These are phyloP conservation scores for Neostethus bicornis DNA, from an alignment of 2,797 vertebrate species.

Conservation along the genomic window DNA sequence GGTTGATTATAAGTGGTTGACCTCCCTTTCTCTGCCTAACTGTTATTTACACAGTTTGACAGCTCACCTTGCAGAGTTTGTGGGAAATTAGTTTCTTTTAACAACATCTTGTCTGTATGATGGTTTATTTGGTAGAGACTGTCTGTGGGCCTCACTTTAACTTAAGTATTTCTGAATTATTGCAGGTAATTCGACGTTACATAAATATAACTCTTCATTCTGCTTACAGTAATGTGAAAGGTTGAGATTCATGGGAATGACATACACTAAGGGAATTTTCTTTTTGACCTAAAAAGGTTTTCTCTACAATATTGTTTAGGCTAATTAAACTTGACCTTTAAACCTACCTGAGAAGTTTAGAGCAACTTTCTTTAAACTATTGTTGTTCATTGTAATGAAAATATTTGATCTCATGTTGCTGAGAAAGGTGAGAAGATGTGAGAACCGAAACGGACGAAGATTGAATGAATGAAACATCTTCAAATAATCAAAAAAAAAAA, in stretches of 20 bases:
- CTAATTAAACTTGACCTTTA: background rate
- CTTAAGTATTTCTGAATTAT: constrained; percentile 42
- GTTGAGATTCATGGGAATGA: background rate
- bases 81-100: constrained; percentile 42
- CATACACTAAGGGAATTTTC: background rate
- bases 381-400: background rate
- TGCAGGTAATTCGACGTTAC: constrained; percentile 23
- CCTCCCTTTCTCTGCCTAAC: constrained; percentile 27
- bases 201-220: background rate
- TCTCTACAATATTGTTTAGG: too few relatives aligned
- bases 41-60: constrained; percentile 47
- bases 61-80: constrained; percentile 38
- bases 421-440: too few relatives aligned
- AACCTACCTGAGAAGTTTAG: background rate
- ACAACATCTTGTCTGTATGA: constrained; percentile 42
- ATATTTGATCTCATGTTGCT: too few relatives aligned
- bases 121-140: constrained; percentile 50
- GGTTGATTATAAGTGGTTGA: constrained; percentile 48
- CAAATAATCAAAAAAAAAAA: background rate
- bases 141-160: constrained; percentile 53
- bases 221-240: constrained; percentile 20
- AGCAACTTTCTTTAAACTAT: background rate
- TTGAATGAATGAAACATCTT: background rate
- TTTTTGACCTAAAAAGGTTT: background rate
- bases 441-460: too few relatives aligned